Evolutionary conservation across 2,797 vertebrate species (phyloP), one percentile per base, ranked within the genome.

Genomic region (Chaetodon trifasciatus): DNA sequence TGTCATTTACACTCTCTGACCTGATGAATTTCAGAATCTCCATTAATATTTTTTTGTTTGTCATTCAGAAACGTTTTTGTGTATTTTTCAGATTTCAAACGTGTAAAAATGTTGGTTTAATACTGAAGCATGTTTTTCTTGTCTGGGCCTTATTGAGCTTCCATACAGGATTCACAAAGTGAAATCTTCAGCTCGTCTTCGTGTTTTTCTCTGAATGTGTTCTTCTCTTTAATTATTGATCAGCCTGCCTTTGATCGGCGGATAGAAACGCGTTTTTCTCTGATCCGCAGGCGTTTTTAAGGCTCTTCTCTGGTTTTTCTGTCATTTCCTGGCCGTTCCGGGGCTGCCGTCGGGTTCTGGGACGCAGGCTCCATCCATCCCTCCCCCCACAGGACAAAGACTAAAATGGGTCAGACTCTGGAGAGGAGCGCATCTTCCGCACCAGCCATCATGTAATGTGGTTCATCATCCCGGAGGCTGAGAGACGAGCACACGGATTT

Each of bases 371-470:
- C 60, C 79, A 23, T 58, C 81, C 66, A 64, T n/a, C 65, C 71
- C 53, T 42, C 42, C 70, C 69, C 3, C 53, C 83, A 55, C 89
- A 94, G 92, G 92, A 95, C 94, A 94, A 94, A 95, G 93, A 92
- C 88, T 85, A 69, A 94, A 95, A 82, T 94, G 94, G 93, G 93
- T 95, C 94, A 94, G 84, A 79, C 85, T 84, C 76, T 6, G 70
- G 78, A 74, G 85, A 50, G 84, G 1, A 84, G 84, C 73, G 11
- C 57, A 82, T 87, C 79, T 44, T 87, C 79, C 79, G 71, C 79
- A 77, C 64, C 81, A 85, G 79, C 79, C 82, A 21, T 74, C 83
- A 71, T 82, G 74, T 83, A 42, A 79, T 8, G 57, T 63, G 10
- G 74, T 57, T 50, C 79, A 47, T 64, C 77, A 9, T 66, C 67